Conservation (phyloP, 2,113 vertebrate genomes). For the Brachyhypopomus occidentalis region DNA sequence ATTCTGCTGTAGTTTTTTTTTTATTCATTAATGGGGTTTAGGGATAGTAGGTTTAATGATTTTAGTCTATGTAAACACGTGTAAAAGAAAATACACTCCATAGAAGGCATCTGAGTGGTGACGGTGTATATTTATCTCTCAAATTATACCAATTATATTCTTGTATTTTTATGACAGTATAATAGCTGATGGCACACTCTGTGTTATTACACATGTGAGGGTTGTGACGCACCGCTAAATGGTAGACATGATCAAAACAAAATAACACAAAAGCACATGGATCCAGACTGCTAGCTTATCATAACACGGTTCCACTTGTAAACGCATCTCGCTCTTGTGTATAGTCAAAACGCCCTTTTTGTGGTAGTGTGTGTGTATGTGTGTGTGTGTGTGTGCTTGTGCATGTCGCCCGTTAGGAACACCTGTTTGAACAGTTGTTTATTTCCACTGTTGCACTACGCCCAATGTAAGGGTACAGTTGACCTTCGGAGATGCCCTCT, state of each 20-base stretch:
- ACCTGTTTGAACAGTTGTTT: background rate
- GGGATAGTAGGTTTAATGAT: constrained; percentile 27
- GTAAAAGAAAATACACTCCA: constrained; percentile 60
- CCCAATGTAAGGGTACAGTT: background rate
- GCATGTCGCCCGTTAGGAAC: background rate
- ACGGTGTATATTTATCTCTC: constrained; percentile 50
- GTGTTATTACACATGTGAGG: background rate
- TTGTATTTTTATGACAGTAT: constrained; percentile 56
- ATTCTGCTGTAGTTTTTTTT: constrained; percentile 35
- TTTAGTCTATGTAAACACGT: constrained; percentile 80
- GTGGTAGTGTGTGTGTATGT: too few species aligned
- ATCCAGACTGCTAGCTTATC: background rate
- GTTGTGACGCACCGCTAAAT: constrained; percentile 44
- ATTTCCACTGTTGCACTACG: constrained; percentile 24
- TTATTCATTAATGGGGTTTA: constrained; percentile 4
- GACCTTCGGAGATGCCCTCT: background rate
- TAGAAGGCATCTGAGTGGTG: constrained; percentile 17
- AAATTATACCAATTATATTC: constrained; percentile 54
- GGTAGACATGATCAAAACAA: background rate
- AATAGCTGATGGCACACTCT: constrained; percentile 61
- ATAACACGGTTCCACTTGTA: too few species aligned
- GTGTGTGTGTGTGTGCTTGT: background rate
- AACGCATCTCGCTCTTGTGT: background rate
- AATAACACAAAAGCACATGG: background rate
- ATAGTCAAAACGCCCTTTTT: background rate